Percentiles rank a stretch among this genome's conserved stretches.
Conservation (phyloP, 2,888 invertebrate genomes). For the Falcaria lacertinaria region DNA sequence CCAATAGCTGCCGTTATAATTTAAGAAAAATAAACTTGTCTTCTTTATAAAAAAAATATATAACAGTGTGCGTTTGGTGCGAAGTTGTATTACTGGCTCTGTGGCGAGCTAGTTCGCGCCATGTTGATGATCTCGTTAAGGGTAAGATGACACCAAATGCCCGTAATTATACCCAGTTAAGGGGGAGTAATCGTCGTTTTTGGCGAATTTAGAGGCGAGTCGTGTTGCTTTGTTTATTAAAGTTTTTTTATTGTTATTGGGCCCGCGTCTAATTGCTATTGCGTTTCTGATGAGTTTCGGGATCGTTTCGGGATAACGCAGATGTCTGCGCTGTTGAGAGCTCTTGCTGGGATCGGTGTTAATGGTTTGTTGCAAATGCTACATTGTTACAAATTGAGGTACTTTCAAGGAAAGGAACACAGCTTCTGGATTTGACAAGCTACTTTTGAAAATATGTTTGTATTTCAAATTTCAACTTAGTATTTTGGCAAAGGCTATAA, state of each 20-base stretch:
- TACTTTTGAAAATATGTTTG: too few species aligned
- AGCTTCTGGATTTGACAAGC: too few species aligned
- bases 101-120: slow-evolving; percentile 15
- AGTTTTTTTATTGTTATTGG: slow-evolving; percentile 67
- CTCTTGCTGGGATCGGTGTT: neutral
- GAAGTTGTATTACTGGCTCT: slow-evolving; percentile 31
- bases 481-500: too few species aligned
- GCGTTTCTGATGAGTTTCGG: slow-evolving; percentile 13
- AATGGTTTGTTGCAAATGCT: neutral
- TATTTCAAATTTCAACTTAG: too few species aligned
- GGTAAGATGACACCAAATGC: slow-evolving; percentile 74
- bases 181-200: slow-evolving; percentile 59
- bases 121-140: slow-evolving; percentile 67
- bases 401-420: too few species aligned
- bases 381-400: too few species aligned
- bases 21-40: too few species aligned
- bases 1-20: too few species aligned
- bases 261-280: slow-evolving; percentile 39
- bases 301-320: neutral
- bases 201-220: slow-evolving; percentile 57
- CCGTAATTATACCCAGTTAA: slow-evolving; percentile 70
- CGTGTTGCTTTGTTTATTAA: slow-evolving; percentile 65
- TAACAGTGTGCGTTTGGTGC: slow-evolving; percentile 11
- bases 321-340: neutral
- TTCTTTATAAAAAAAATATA: too few species aligned